Evolutionary conservation across 2,113 vertebrate genomes (phyloP), one percentile per base, ranked within the genome.

Genomic region (Tupaia chinensis): DNA sequence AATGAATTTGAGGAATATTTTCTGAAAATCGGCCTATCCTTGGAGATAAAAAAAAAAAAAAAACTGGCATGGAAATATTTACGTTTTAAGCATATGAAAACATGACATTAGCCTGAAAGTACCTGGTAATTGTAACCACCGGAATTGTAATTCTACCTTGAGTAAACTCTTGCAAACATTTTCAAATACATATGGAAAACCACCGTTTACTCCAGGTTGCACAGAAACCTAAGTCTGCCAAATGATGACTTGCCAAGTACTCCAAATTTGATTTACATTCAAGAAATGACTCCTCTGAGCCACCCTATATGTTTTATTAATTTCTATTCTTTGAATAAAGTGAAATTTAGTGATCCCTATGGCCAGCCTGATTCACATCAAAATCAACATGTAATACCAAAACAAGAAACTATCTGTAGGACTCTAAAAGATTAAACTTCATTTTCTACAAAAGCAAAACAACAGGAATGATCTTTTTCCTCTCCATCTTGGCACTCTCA

Each of bases 291-390:
- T 70, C 34, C 89, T 89, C 29, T n/a, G 56, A 79, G 27, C 17
- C 25, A 76, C 3, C 25, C 29, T 61, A 16, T 11, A 9, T 56
- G 12, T 79, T 79, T 65, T 81, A 80, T 54, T 80, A 34, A 94
- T 81, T 92, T 96, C 90, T 96, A 76, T 56, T 86, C 54, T 95
- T 82, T 56, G 25, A 90, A 87, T 79, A 70, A 95, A 32, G 58
- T n/a, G 7, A 93, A 93, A 68, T 86, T 61, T 65, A 78, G 61
- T n/a, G 15, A 70, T 70, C 7, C 23, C 73, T 85, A 20, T 15
- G 61, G 14, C 15, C 68, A 91, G 16, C 20, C 22, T 7, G 0
- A 73, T 27, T 27, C 29, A 87, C 72, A 91, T 10, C 77, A 77
- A 89, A 77, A 70, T 84, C 17, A 61, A 87, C 9, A 32, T 56